Evolutionary conservation across 2,797 vertebrate species (phyloP).

Genomic region (Triplophysa bombifrons): DNA sequence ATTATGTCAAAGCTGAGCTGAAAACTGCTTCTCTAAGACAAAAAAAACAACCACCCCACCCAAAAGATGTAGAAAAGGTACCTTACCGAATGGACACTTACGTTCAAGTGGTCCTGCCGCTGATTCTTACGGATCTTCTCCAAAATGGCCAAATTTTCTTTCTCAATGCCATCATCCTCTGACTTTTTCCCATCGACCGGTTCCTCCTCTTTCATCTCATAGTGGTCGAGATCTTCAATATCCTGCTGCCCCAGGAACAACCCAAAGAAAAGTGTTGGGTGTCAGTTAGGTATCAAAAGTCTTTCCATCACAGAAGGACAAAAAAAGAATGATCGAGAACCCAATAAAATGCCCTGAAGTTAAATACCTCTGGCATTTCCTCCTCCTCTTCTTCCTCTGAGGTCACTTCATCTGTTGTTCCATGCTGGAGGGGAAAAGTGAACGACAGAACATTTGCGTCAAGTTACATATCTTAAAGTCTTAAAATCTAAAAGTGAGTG

Average conservation of each 20-base stretch:
- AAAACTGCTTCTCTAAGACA: not conserved
- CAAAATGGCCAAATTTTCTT: conserved; percentile 95
- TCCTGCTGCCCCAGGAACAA: conserved; percentile 75
- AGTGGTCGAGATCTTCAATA: conserved; percentile 96
- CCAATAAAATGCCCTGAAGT: not conserved
- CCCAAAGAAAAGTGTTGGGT: conserved; percentile 21
- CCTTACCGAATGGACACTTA: conserved; percentile 75
- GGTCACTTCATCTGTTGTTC: conserved; percentile 88
- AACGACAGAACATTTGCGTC: not conserved
- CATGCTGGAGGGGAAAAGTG: conserved; percentile 68
- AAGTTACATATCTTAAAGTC: not conserved
- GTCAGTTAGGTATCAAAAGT: not conserved
- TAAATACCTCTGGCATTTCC: conserved; percentile 93
- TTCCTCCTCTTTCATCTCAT: conserved; percentile 99
- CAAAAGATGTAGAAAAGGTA: conserved; percentile 53
- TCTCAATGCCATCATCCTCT: conserved; percentile 97
- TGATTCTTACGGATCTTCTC: conserved; percentile 99
- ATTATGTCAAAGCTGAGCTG: not conserved
- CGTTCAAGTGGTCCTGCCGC: conserved; percentile 97
- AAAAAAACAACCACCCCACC: conserved; percentile 19
- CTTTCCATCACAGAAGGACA: not conserved
- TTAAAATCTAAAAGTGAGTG: not conserved
- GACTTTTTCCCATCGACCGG: conserved; percentile 92
- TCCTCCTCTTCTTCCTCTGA: conserved; percentile 96
- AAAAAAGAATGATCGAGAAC: not conserved